These are phyloP conservation scores for Berghia stephanieae DNA, from an alignment of 1,140 invertebrate species.

Conservation along the genomic window DNA sequence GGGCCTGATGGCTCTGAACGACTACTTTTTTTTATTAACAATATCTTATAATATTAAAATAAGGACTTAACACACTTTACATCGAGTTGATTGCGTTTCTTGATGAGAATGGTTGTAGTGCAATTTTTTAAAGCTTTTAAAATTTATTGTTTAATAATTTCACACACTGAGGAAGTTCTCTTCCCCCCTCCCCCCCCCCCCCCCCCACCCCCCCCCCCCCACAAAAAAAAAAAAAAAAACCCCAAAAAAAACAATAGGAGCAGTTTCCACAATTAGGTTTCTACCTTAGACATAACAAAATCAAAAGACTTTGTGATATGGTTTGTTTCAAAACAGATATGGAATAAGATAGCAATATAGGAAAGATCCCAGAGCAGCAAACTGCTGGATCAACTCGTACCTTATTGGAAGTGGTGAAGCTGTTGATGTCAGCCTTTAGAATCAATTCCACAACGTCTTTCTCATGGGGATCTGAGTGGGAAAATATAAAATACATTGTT, in stretches of 20 bases:
- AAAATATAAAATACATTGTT: slow-evolving; percentile 18
- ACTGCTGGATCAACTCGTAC: slow-evolving; percentile 39
- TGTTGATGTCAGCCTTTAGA: slow-evolving; percentile 73
- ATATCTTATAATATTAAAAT: too few relatives aligned
- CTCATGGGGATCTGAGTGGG: slow-evolving; percentile 74
- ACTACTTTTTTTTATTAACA: too few relatives aligned
- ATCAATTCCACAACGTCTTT: slow-evolving; percentile 82
- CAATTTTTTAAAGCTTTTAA: too few relatives aligned
- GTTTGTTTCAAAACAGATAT: not conserved
- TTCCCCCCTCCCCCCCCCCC: too few relatives aligned
- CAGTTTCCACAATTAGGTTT: not conserved
- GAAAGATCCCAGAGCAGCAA: not conserved
- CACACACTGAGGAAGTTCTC: too few relatives aligned
- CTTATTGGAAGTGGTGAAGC: slow-evolving; percentile 77
- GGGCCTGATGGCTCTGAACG: too few relatives aligned
- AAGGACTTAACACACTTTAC: too few relatives aligned
- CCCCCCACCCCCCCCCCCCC: too few relatives aligned
- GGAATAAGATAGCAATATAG: not conserved
- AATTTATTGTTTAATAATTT: too few relatives aligned
- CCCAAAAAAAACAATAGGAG: not conserved
- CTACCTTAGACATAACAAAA: not conserved
- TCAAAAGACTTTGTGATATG: too few relatives aligned
- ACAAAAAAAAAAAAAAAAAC: slow-evolving; percentile 17
- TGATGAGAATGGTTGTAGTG: too few relatives aligned
- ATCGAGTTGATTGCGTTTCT: too few relatives aligned